phyloP scores from a whole-genome alignment of 2,888 invertebrate species.

The Abrostola triplasia region DNA sequence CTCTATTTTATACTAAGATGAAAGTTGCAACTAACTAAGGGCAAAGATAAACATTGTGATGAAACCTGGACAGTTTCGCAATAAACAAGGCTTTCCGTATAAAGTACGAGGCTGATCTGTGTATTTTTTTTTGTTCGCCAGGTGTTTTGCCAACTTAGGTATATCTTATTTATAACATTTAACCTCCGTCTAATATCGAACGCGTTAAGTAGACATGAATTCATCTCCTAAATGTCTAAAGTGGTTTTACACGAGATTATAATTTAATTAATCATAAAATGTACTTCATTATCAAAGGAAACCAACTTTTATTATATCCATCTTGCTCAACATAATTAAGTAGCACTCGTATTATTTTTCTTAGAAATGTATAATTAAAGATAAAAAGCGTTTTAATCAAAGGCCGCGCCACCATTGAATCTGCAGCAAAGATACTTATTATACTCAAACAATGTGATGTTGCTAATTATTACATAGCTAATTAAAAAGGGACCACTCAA shows the following conservation, averaged over 20 bases:
- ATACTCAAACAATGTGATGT: constrained; percentile 35
- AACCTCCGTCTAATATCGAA: too few species aligned
- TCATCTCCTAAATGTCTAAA: not conserved
- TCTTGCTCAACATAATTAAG: constrained; percentile 26
- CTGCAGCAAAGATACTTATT: constrained; percentile 22
- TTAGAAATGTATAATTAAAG: constrained; percentile 15
- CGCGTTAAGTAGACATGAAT: too few species aligned
- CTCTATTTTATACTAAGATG: too few species aligned
- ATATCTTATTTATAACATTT: too few species aligned
- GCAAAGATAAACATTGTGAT: too few species aligned
- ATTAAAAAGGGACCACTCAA: constrained; percentile 57
- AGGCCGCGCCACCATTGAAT: constrained; percentile 22
- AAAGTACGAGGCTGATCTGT: too few species aligned
- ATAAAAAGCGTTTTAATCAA: constrained; percentile 21
- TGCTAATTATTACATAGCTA: constrained; percentile 65
- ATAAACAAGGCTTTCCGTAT: too few species aligned
- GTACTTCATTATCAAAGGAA: constrained; percentile 25
- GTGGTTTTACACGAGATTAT: not conserved
- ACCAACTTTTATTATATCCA: constrained; percentile 21
- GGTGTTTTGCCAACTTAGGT: too few species aligned
- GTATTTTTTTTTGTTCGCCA: too few species aligned
- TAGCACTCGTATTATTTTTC: constrained; percentile 22
- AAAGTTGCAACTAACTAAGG: too few species aligned
- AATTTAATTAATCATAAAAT: constrained; percentile 6
- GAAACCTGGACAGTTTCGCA: too few species aligned